These are phyloP conservation scores for Crotophaga sulcirostris DNA, from an alignment of 2,113 vertebrate genomes.

Conservation along the genomic window DNA sequence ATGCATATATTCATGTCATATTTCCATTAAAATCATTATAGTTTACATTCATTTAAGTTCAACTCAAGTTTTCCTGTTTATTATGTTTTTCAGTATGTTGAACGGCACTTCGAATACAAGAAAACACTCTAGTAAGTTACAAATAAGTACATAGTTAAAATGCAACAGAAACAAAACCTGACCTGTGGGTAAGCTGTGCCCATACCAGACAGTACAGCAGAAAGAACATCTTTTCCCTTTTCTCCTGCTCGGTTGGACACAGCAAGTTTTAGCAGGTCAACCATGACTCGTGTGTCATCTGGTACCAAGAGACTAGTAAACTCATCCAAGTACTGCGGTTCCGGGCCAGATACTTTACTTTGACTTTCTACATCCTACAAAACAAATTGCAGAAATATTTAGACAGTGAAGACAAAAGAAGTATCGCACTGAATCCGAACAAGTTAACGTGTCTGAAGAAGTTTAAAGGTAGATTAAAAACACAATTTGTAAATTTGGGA, in stretches of 20 bases:
- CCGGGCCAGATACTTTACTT: constrained; percentile 88
- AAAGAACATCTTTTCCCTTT: constrained; percentile 92
- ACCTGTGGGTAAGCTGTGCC: constrained; percentile 97
- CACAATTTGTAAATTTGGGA: not conserved
- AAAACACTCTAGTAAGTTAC: not conserved
- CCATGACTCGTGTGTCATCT: constrained; percentile 93
- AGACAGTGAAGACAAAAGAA: not conserved
- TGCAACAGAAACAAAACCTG: not conserved
- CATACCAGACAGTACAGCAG: constrained; percentile 95
- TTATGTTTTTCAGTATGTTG: not conserved
- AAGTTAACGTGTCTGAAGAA: not conserved
- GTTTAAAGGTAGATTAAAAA: not conserved
- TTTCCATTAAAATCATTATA: not conserved
- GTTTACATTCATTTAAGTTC: not conserved
- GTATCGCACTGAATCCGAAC: not conserved
- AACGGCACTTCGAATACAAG: not conserved
- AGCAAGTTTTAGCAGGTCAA: constrained; percentile 93
- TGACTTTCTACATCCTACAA: constrained; percentile 92
- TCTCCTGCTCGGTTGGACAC: constrained; percentile 92
- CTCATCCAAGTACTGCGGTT: constrained; percentile 94
- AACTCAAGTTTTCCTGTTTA: not conserved
- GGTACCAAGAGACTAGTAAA: constrained; percentile 92
- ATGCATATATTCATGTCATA: not conserved
- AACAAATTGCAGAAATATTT: not conserved
- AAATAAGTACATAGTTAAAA: not conserved